A percentile compares a stretch with the other conserved stretches of the same genome.
Evolutionary conservation across 2,113 vertebrate species (phyloP).

Genomic region (Dicrurus megarhynchus): DNA sequence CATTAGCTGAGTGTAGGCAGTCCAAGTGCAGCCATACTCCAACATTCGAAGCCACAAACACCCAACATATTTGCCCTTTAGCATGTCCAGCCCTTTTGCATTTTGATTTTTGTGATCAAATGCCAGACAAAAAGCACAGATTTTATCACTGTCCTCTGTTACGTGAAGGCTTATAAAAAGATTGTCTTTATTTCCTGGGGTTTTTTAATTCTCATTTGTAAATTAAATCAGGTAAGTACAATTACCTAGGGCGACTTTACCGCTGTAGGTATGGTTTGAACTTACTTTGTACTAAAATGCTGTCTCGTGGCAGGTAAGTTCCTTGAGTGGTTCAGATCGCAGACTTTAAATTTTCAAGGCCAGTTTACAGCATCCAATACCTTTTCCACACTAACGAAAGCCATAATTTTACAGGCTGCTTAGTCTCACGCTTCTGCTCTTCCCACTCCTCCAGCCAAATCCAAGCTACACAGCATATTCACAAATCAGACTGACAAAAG

Average conservation of each 20-base stretch:
- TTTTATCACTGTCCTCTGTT: slow-evolving; percentile 21
- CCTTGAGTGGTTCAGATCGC: background rate
- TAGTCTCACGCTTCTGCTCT: background rate
- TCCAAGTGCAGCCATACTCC: background rate
- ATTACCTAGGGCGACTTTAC: background rate
- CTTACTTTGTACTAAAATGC: background rate
- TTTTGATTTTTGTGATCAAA: slow-evolving; percentile 46
- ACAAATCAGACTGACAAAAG: background rate
- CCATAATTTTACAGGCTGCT: background rate
- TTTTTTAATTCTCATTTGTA: background rate
- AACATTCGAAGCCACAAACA: background rate
- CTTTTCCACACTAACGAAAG: background rate
- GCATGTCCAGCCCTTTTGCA: background rate
- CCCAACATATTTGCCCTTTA: slow-evolving; percentile 9
- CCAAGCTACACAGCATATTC: background rate
- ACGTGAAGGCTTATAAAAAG: background rate
- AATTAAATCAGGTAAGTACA: background rate
- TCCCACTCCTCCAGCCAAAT: background rate
- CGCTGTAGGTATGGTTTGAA: background rate
- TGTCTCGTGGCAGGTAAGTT: background rate
- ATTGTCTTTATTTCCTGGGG: background rate
- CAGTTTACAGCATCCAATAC: background rate
- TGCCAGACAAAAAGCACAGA: slow-evolving; percentile 1
- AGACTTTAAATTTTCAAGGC: background rate
- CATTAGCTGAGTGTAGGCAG: background rate